These are phyloP conservation scores for Atlantisia rogersi DNA, from an alignment of 2,113 vertebrate species.

Conservation along the genomic window DNA sequence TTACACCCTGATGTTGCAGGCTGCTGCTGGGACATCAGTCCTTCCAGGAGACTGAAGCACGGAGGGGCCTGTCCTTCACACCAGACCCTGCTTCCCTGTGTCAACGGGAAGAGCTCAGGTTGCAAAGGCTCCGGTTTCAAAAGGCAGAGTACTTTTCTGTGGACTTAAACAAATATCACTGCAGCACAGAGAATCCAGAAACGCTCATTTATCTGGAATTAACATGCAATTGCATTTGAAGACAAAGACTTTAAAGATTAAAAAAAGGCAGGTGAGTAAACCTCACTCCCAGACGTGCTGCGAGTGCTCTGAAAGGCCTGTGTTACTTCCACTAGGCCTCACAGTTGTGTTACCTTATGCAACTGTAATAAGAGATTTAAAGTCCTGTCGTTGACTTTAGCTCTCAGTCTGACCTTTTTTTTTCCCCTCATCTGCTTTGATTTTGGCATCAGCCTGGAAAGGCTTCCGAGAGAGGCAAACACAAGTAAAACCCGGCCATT, in stretches of 20 bases:
- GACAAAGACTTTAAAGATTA: neutral
- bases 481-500: neutral
- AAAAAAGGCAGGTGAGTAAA: neutral
- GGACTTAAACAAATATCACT: neutral
- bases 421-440: neutral
- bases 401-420: neutral
- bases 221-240: neutral
- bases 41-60: neutral
- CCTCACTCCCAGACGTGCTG: neutral
- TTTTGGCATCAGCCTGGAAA: slow-evolving; percentile 3
- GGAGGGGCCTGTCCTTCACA: neutral
- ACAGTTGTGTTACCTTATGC: neutral
- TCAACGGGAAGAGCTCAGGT: neutral
- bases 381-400: neutral
- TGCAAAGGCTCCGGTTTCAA: neutral
- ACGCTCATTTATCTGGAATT: neutral
- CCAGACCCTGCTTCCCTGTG: neutral
- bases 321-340: neutral
- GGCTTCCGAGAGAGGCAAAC: neutral
- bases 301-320: neutral
- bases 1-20: accelerated
- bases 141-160: neutral
- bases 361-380: neutral
- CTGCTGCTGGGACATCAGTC: neutral
- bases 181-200: neutral